A percentile compares a stretch with the other conserved stretches of the same genome.
These are phyloP conservation scores for Dysidea cf. avara DNA, from an alignment of 37 sponge, comb jelly and placozoan species.

Conservation along the genomic window DNA sequence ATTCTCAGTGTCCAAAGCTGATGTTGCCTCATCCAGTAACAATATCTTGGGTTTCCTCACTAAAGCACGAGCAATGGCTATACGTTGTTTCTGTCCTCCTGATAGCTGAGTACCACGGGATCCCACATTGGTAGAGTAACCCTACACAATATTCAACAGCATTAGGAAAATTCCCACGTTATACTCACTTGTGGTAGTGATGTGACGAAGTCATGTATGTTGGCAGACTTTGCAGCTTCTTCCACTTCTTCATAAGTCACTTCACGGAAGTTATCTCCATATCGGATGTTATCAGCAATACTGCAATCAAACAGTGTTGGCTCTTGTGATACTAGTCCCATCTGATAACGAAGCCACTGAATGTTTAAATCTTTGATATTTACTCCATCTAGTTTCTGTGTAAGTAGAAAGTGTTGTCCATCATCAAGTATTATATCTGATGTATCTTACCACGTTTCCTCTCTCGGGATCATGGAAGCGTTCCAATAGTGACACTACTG, in stretches of 20 bases:
- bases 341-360: slow-evolving; percentile 75
- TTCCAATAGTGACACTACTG: slow-evolving; percentile 80
- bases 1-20: slow-evolving; percentile 81
- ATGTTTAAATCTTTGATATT: slow-evolving; percentile 65
- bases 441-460: slow-evolving; percentile 10
- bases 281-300: slow-evolving; percentile 94
- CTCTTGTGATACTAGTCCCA: slow-evolving; percentile 89
- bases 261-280: slow-evolving; percentile 80
- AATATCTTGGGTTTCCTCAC: slow-evolving; percentile 75
- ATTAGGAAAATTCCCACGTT: neutral
- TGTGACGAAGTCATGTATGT: slow-evolving; percentile 89
- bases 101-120: slow-evolving; percentile 70
- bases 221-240: slow-evolving; percentile 84
- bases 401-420: neutral
- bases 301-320: slow-evolving; percentile 76
- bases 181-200: slow-evolving; percentile 70
- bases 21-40: slow-evolving; percentile 83
- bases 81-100: slow-evolving; percentile 81
- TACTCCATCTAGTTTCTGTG: neutral
- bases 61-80: slow-evolving; percentile 82
- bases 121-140: slow-evolving; percentile 71
- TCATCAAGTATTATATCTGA: too few relatives aligned
- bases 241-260: slow-evolving; percentile 83
- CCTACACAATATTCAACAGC: slow-evolving; percentile 30
- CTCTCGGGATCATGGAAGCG: slow-evolving; percentile 76